phyloP scores from a whole-genome alignment of 2,113 vertebrate species.

The Suncus etruscus region DNA sequence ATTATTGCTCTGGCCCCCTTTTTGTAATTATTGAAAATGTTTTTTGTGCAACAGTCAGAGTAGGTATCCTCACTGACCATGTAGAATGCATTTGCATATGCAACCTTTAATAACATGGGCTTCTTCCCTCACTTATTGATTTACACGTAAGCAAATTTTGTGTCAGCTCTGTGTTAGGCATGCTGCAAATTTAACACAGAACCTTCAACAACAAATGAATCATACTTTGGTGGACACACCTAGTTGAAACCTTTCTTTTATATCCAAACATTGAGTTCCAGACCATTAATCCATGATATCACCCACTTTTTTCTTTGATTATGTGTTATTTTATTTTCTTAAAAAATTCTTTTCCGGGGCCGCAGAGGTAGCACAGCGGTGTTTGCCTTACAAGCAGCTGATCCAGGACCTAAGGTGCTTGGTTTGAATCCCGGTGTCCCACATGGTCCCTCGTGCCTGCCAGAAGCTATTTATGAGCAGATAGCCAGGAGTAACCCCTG shows the following conservation, averaged over 20 bases:
- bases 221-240: background rate
- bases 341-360: conserved; percentile 26
- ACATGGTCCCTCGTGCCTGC: no score
- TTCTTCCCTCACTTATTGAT: background rate
- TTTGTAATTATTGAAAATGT: no score
- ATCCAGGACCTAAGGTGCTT: no score
- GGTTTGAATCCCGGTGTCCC: no score
- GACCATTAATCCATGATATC: background rate
- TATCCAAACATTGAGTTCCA: background rate
- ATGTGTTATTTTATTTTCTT: background rate
- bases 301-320: conserved; percentile 34
- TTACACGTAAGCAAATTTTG: background rate
- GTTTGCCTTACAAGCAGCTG: no score
- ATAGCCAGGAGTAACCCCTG: no score
- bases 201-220: conserved; percentile 18
- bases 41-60: background rate
- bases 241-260: conserved; percentile 19
- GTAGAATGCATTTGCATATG: background rate
- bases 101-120: background rate
- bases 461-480: no score
- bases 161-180: background rate
- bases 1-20: no score
- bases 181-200: background rate
- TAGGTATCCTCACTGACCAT: background rate
- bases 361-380: no score